Evolutionary conservation across 1,140 invertebrate species (phyloP).

Genomic region (Triops cancriformis): DNA sequence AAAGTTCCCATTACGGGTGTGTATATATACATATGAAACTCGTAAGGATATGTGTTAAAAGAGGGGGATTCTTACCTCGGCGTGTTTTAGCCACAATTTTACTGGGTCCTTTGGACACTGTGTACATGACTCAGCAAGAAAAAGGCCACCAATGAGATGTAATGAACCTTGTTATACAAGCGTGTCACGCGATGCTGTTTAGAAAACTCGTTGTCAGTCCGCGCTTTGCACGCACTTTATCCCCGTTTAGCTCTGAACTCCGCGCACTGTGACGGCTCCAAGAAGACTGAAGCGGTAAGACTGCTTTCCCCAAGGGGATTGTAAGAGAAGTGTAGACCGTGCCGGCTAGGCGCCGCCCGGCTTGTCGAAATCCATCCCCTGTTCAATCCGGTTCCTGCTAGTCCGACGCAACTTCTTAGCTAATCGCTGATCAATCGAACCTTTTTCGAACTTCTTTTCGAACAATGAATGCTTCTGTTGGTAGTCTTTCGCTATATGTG

Average conservation of each 20-base stretch:
- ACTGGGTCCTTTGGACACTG: slow-evolving; percentile 70
- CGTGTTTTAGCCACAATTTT: slow-evolving; percentile 76
- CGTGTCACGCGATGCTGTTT: background rate
- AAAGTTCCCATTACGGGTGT: no score
- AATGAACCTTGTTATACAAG: background rate
- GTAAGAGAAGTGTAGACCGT: background rate
- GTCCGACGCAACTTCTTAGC: background rate
- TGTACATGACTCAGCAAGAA: slow-evolving; percentile 54
- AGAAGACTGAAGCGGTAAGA: background rate
- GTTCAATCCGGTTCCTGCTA: background rate
- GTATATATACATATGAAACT: no score
- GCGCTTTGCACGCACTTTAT: background rate
- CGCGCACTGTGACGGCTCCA: background rate
- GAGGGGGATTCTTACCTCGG: slow-evolving; percentile 52
- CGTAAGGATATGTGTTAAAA: no score
- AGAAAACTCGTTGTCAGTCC: background rate
- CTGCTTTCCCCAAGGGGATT: background rate
- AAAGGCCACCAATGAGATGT: slow-evolving; percentile 27
- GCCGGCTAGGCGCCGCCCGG: no score
- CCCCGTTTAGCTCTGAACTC: background rate
- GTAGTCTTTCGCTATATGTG: no score
- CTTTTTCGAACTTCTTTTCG: no score
- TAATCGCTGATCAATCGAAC: no score
- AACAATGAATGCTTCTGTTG: no score
- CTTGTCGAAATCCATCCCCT: background rate